A percentile compares a stretch with the other conserved stretches of the same genome.
Evolutionary conservation across 2,113 vertebrate genomes (phyloP).

Genomic region (Grus americana): DNA sequence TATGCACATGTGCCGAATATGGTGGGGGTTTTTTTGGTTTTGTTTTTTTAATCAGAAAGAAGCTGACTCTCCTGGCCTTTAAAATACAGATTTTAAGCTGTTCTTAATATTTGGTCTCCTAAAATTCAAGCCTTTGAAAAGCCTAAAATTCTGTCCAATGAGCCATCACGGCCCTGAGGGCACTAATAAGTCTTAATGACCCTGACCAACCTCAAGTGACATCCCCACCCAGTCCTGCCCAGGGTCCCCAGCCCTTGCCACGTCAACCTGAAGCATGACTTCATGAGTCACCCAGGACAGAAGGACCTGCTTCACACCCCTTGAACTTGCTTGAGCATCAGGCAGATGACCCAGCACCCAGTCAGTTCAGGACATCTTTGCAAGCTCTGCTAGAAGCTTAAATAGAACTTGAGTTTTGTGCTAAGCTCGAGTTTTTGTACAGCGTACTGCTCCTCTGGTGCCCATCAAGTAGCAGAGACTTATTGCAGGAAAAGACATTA

Average conservation of each 20-base stretch:
- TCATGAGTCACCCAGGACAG: background rate
- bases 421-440: background rate
- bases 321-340: rapidly evolving
- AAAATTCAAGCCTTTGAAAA: background rate
- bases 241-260: too few species aligned
- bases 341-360: background rate
- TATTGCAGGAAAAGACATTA: background rate
- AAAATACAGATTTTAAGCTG: background rate
- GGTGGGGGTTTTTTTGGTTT: rapidly evolving
- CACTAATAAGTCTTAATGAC: background rate
- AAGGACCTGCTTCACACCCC: background rate
- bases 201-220: background rate
- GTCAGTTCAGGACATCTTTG: background rate
- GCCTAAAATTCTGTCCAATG: background rate
- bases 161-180: background rate
- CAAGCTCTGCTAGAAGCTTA: background rate
- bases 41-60: background rate
- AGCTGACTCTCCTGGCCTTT: background rate
- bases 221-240: too few species aligned
- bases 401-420: background rate
- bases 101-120: background rate
- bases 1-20: background rate
- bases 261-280: background rate
- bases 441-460: background rate
- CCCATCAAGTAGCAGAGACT: background rate